Percentiles rank a stretch among this genome's conserved stretches.
These are phyloP conservation scores for Sphaerophoria taeniata DNA, from an alignment of 2,888 invertebrate genomes.

Conservation along the genomic window DNA sequence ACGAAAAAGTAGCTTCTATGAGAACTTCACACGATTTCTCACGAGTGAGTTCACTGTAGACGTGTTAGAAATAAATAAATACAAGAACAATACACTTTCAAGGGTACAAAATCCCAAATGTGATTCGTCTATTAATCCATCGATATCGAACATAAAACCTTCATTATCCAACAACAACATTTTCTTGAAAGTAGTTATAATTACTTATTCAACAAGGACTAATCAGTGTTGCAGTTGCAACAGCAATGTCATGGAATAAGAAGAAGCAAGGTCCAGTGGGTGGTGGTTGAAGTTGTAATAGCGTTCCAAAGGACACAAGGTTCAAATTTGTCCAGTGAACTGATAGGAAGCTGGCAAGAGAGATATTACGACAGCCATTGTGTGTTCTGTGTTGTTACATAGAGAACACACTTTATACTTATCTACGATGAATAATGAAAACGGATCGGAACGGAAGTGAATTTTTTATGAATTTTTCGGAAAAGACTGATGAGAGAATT, in stretches of 20 bases:
- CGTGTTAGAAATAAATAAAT: too few relatives aligned
- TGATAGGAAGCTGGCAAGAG: conserved; percentile 13
- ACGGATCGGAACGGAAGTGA: conserved; percentile 53
- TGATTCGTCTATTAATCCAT: neutral
- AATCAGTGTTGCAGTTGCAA: conserved; percentile 51
- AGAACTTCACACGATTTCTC: too few relatives aligned
- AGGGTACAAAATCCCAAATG: neutral
- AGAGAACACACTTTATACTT: too few relatives aligned
- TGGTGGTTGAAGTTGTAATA: conserved; percentile 12
- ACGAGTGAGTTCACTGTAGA: too few relatives aligned
- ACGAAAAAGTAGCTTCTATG: too few relatives aligned
- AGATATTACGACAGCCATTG: too few relatives aligned
- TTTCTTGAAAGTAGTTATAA: conserved; percentile 9
- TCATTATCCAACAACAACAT: neutral
- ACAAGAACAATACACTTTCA: neutral
- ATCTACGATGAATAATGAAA: conserved; percentile 34
- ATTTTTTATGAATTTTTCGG: conserved; percentile 65
- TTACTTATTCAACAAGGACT: conserved; percentile 63
- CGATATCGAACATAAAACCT: too few relatives aligned
- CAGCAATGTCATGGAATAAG: neutral
- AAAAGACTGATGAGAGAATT: too few relatives aligned
- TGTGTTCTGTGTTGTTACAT: too few relatives aligned
- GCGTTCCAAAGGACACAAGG: neutral
- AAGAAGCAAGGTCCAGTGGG: neutral
- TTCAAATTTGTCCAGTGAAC: neutral